A percentile compares a stretch with the other conserved stretches of the same genome.
phyloP scores from a whole-genome alignment of 2,888 invertebrate species.

The Trissolcus japonicus region DNA sequence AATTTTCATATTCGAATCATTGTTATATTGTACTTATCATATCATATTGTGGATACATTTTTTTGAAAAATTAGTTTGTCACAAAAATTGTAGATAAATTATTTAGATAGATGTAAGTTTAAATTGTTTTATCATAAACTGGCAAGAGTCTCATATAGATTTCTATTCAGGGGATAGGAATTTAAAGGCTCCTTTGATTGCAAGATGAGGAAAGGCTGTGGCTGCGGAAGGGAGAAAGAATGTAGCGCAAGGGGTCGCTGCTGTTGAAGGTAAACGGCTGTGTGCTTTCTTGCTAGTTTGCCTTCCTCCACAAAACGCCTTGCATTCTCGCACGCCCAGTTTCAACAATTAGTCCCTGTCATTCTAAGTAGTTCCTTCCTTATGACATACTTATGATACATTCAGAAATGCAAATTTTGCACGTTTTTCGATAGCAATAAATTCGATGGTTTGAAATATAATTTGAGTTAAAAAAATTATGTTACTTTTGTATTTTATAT shows the following conservation, averaged over 20 bases:
- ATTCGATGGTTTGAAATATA: no score
- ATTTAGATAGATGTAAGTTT: constrained; percentile 24
- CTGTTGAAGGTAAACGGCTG: constrained; percentile 74
- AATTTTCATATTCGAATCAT: no score
- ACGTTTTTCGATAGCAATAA: not conserved
- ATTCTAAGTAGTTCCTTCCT: constrained; percentile 48
- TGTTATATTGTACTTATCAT: no score
- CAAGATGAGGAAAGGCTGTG: constrained; percentile 56
- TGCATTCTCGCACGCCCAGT: constrained; percentile 71
- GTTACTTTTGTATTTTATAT: no score
- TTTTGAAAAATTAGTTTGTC: not conserved
- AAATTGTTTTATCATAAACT: constrained; percentile 41
- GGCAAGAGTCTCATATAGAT: constrained; percentile 45
- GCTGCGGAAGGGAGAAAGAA: constrained; percentile 64
- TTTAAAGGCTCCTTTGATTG: constrained; percentile 57
- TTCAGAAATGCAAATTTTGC: constrained; percentile 8
- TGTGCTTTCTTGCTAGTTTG: constrained; percentile 56
- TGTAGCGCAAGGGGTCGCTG: constrained; percentile 74
- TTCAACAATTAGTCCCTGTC: constrained; percentile 58
- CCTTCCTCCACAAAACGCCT: constrained; percentile 60
- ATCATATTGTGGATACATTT: no score
- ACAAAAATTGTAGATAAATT: not conserved
- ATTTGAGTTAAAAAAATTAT: no score
- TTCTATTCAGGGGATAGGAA: constrained; percentile 56
- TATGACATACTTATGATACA: constrained; percentile 33